These are phyloP conservation scores for Drosophila athabasca DNA, from an alignment of 1,140 invertebrate genomes.

Conservation along the genomic window DNA sequence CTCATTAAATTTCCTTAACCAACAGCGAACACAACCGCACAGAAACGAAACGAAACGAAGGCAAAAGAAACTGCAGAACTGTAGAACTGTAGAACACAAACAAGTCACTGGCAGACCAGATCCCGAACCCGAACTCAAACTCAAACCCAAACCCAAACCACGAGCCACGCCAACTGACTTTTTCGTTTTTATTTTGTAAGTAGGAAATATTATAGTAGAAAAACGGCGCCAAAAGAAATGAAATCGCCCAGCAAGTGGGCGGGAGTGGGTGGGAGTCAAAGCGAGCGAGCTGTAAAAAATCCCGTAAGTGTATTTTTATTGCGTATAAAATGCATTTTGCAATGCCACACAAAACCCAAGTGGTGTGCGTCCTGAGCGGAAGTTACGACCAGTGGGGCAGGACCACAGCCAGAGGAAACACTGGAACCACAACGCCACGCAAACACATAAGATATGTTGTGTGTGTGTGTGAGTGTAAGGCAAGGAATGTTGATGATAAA, in stretches of 20 bases:
- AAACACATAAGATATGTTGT: conserved; percentile 18
- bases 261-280: conserved; percentile 13
- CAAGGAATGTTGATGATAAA: conserved; percentile 45
- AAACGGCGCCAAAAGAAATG: conserved; percentile 68
- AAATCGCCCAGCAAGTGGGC: conserved; percentile 16
- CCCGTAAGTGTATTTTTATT: conserved; percentile 80
- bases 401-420: conserved; percentile 18
- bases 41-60: neutral
- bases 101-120: conserved; percentile 43
- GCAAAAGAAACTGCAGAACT: too few relatives aligned
- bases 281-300: conserved; percentile 68
- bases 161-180: conserved; percentile 53
- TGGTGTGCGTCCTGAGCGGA: conserved; percentile 70
- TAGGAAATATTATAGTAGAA: conserved; percentile 74
- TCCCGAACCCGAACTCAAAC: neutral
- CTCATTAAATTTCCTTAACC: conserved; percentile 75
- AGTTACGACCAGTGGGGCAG: conserved; percentile 70
- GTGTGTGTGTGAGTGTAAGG: conserved; percentile 23
- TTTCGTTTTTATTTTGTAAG: conserved; percentile 71
- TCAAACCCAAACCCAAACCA: too few relatives aligned
- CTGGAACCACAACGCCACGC: conserved; percentile 9
- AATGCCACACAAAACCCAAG: conserved; percentile 76
- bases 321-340: conserved; percentile 81
- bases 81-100: conserved; percentile 15
- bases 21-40: conserved; percentile 20